Evolutionary conservation across 2,888 invertebrate species (phyloP).

Genomic region (Pyrgus malvae): DNA sequence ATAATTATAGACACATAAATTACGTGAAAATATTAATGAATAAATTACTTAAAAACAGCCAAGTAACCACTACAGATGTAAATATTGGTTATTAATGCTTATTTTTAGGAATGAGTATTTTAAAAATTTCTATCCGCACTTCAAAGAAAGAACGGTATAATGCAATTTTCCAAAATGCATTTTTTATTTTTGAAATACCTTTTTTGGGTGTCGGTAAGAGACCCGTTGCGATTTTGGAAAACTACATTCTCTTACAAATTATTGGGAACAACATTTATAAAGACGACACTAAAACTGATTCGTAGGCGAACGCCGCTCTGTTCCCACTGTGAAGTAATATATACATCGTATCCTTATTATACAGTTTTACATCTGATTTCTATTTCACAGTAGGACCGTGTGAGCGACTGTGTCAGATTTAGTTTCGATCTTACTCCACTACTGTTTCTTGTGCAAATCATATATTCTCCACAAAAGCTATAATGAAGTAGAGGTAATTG

Average conservation of each 20-base stretch:
- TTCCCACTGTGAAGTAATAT: slow-evolving; percentile 9
- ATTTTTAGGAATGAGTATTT: slow-evolving; percentile 77
- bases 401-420: slow-evolving; percentile 46
- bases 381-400: background rate
- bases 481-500: slow-evolving; percentile 74
- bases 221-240: slow-evolving; percentile 50
- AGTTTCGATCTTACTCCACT: slow-evolving; percentile 61
- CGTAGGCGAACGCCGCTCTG: background rate
- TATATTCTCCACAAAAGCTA: slow-evolving; percentile 76
- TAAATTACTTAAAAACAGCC: slow-evolving; percentile 78
- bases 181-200: slow-evolving; percentile 24
- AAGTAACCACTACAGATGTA: slow-evolving; percentile 77
- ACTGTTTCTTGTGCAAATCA: slow-evolving; percentile 78
- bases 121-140: slow-evolving; percentile 63
- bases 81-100: slow-evolving; percentile 79
- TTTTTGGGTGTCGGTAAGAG: slow-evolving; percentile 5
- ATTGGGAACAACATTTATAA: slow-evolving; percentile 78
- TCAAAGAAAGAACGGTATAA: slow-evolving; percentile 57
- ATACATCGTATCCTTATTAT: background rate
- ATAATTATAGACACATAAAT: slow-evolving; percentile 81
- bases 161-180: slow-evolving; percentile 56
- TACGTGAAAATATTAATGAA: slow-evolving; percentile 78
- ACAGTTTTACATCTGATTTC: background rate
- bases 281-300: slow-evolving; percentile 43
- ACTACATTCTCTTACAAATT: slow-evolving; percentile 64